Base-by-base conservation (phyloP, 92 coral and sea anemone species). In the Zoanthus gigantus region DNA sequence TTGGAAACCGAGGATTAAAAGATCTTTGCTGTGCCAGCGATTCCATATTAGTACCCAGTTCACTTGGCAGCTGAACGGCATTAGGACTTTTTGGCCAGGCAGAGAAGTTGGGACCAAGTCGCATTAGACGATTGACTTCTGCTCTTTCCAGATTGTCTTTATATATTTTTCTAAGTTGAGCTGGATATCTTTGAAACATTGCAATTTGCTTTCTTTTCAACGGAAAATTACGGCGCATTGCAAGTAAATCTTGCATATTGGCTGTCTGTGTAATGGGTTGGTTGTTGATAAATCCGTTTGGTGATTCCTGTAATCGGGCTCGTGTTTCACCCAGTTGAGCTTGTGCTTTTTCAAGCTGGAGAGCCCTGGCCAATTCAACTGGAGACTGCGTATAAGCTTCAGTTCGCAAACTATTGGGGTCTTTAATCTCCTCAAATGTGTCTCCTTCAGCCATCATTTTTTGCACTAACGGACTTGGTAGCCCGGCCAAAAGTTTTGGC, bases 361-460 rank as follows among this genome's bases (percentile, higher is more conserved):
- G 85, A 17, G 71, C 48, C 46, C 75, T 53, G 9, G 28, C 74
- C 17, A 53, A 46, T 4, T 45, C 85, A 16, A n/a, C 28, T 68
- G 34, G 85, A 63, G 85, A 47, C 85, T 66, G 85, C 46, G 65
- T 53, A 48, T 81, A 63, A 32, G 76, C 84, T 2, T 65, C 72
- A 13, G 30, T 23, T 30, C 53, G 72, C 17, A 65, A 23, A 8
- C 7, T 63, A 29, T 42, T 81, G 47, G 74, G 74, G 3, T 81
- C 85, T 47, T 81, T 67, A 37, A 81, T 10, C 30, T 81, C 85
- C 75, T 81, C 85, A 23, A 81, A 45, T 12, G 85, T 81, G 56
- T 81, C 85, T 63, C 85, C 85, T 81, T 81, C 85, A 65, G 85
- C 85, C 76, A 81, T 81, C 31, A 81, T 13, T 32, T 81, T 81